Percentiles rank a stretch among this genome's conserved stretches.
Evolutionary conservation across 2,113 vertebrate species (phyloP).

Genomic region (Rousettus leschenaultii): DNA sequence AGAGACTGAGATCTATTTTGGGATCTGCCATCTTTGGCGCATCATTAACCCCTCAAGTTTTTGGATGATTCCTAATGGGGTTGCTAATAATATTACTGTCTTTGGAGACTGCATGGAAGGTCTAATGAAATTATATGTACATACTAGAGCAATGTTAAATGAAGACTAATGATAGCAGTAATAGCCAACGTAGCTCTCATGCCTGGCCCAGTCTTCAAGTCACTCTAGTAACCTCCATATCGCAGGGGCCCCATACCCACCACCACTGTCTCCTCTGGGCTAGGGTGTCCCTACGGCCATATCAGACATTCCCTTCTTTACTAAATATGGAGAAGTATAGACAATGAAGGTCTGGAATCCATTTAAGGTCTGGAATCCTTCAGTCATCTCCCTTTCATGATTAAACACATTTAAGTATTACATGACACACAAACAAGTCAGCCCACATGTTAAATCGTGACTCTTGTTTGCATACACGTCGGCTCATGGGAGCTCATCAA

Average conservation of each 20-base stretch:
- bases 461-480: conserved; percentile 3
- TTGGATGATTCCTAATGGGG: background rate
- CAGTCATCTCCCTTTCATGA: conserved; percentile 57
- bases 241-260: background rate
- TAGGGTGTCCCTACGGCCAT: background rate
- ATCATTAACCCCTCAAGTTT: background rate
- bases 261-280: background rate
- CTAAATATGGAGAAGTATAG: background rate
- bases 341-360: conserved; percentile 38
- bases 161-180: background rate
- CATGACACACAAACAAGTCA: conserved; percentile 22
- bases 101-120: background rate
- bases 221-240: background rate
- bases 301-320: background rate
- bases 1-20: background rate
- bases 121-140: background rate
- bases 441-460: conserved; percentile 17
- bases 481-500: background rate
- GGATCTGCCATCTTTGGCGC: background rate
- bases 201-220: background rate
- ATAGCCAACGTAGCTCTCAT: background rate
- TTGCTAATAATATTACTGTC: background rate
- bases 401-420: conserved; percentile 57
- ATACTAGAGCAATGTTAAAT: background rate
- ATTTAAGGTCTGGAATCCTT: conserved; percentile 60